A percentile compares a stretch with the other conserved stretches of the same genome.
These are phyloP conservation scores for Euproctis similis DNA, from an alignment of 2,888 invertebrate species.

Conservation along the genomic window DNA sequence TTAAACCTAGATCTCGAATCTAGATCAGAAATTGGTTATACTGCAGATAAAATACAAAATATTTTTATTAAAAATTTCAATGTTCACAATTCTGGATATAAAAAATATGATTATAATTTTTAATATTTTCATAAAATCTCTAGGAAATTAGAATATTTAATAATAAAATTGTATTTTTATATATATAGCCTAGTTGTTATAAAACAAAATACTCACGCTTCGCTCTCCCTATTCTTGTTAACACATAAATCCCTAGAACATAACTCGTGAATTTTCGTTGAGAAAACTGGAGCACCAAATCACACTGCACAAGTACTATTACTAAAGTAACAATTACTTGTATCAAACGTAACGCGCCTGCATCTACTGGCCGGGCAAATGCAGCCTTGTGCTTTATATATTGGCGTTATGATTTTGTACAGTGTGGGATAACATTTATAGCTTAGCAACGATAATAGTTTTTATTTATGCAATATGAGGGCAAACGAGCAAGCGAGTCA, in stretches of 20 bases:
- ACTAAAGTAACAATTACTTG: constrained; percentile 28
- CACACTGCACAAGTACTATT: constrained; percentile 33
- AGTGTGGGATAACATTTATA: constrained; percentile 9
- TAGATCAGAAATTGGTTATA: too few relatives aligned
- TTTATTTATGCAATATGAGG: too few relatives aligned
- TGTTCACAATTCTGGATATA: too few relatives aligned
- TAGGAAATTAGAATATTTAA: too few relatives aligned
- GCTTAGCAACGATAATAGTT: too few relatives aligned
- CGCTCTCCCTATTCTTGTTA: constrained; percentile 23
- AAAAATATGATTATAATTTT: too few relatives aligned
- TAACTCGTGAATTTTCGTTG: constrained; percentile 19
- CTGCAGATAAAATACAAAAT: too few relatives aligned
- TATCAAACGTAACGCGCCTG: constrained; percentile 51
- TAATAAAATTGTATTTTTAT: background rate
- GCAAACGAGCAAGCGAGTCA: too few relatives aligned
- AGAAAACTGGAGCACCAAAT: constrained; percentile 38
- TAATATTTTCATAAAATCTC: too few relatives aligned
- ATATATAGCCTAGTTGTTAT: background rate
- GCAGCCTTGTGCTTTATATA: constrained; percentile 48
- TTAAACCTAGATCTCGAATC: too few relatives aligned
- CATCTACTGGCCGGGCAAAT: constrained; percentile 30
- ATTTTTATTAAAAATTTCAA: too few relatives aligned
- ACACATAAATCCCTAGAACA: constrained; percentile 6
- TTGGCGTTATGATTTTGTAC: constrained; percentile 7
- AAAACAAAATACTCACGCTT: constrained; percentile 9